Evolutionary conservation across 2,113 vertebrate species (phyloP).

Genomic region (Zosterops hypoxanthus): DNA sequence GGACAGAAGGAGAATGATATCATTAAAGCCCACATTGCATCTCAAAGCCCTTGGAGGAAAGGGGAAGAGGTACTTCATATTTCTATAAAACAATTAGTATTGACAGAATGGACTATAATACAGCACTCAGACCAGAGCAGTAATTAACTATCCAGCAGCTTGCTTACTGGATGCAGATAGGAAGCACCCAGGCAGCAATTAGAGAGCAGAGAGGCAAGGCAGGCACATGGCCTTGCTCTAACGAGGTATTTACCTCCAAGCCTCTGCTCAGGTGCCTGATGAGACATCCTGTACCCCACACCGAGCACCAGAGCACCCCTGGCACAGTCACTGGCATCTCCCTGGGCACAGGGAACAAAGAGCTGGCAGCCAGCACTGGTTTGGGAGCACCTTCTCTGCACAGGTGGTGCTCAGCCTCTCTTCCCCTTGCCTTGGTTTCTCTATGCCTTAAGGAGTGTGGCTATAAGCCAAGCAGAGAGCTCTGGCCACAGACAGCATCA

Average conservation of each 20-base stretch:
- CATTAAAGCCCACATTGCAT: not conserved
- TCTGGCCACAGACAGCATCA: not conserved
- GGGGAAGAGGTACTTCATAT: constrained; percentile 52
- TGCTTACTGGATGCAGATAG: constrained; percentile 19
- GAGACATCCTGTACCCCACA: rapidly evolving
- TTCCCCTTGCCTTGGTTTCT: not conserved
- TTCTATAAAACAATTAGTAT: constrained; percentile 66
- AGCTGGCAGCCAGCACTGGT: not conserved
- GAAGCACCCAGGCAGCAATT: not conserved
- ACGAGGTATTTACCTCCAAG: not conserved
- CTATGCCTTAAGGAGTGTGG: not conserved
- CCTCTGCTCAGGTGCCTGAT: not conserved
- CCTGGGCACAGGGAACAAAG: not conserved
- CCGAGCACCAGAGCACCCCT: rapidly evolving
- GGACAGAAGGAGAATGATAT: not conserved
- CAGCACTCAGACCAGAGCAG: constrained; percentile 30
- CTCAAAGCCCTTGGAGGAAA: constrained; percentile 18
- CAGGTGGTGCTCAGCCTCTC: not conserved
- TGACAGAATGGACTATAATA: constrained; percentile 17
- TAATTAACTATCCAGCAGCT: constrained; percentile 24
- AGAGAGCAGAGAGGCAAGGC: constrained; percentile 3
- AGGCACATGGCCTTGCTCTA: constrained; percentile 11
- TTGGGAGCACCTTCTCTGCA: not conserved
- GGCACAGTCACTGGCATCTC: not conserved
- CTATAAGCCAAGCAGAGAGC: not conserved